Evolutionary conservation across 2,888 invertebrate genomes (phyloP).

Genomic region (Lasioglossum oenotherae): DNA sequence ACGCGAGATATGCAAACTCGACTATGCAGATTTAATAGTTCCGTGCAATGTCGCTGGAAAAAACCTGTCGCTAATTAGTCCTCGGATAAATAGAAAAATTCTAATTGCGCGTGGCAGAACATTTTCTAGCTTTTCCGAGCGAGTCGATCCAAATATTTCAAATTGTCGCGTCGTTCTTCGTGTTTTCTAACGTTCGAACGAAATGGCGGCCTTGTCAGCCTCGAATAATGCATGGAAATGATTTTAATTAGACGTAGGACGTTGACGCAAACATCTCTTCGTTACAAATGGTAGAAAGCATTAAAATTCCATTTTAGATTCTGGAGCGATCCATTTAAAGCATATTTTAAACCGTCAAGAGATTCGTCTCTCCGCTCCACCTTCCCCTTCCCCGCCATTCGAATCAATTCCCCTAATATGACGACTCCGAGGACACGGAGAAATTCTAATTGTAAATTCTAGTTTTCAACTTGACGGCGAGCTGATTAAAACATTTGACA

Average conservation of each 20-base stretch:
- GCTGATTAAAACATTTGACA: not conserved
- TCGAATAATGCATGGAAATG: not conserved
- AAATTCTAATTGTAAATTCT: too few relatives aligned
- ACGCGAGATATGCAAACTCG: constrained; percentile 2
- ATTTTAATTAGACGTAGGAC: not conserved
- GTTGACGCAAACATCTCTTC: not conserved
- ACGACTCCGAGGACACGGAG: too few relatives aligned
- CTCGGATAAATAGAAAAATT: not conserved
- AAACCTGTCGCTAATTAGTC: not conserved
- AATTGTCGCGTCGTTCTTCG: not conserved
- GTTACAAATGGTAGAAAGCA: too few relatives aligned
- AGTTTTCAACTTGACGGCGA: not conserved
- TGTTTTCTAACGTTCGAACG: too few relatives aligned
- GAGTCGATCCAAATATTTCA: too few relatives aligned
- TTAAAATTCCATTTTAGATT: not conserved
- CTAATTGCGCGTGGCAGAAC: not conserved
- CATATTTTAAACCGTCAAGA: not conserved
- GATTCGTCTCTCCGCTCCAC: too few relatives aligned
- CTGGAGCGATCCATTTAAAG: not conserved
- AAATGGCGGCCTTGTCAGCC: too few relatives aligned
- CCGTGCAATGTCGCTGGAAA: not conserved
- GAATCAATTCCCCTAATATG: too few relatives aligned
- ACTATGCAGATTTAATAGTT: constrained; percentile 4
- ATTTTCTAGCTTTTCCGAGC: not conserved
- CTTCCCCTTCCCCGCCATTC: too few relatives aligned